Conservation (phyloP, 2,888 invertebrate species). For the Beris chalybata region DNA sequence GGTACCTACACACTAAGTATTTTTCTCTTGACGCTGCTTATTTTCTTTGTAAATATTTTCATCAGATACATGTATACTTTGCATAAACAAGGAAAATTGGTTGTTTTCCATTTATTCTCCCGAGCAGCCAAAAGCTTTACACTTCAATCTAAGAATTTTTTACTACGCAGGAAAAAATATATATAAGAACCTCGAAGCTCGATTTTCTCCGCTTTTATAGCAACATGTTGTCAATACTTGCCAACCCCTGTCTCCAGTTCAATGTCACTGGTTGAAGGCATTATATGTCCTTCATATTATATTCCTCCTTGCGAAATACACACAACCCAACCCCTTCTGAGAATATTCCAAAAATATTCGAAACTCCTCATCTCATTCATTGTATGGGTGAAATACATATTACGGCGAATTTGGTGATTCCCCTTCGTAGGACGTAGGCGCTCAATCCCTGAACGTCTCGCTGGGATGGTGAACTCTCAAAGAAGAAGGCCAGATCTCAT, state of each 20-base stretch:
- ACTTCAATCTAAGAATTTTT: no score
- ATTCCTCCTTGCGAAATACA: not conserved
- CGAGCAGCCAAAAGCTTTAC: no score
- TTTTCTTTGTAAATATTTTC: no score
- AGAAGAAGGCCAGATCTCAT: not conserved
- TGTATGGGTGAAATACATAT: no score
- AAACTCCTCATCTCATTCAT: no score
- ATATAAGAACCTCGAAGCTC: not conserved
- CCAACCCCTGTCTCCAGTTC: constrained; percentile 12
- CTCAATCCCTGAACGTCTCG: not conserved
- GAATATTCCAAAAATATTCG: no score
- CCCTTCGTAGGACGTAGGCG: not conserved
- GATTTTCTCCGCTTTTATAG: constrained; percentile 11
- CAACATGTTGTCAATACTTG: not conserved
- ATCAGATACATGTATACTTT: no score
- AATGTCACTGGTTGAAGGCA: constrained; percentile 17
- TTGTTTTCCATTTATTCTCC: no score
- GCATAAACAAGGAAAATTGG: no score
- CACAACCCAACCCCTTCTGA: not conserved
- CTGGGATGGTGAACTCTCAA: not conserved
- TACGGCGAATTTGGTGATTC: not conserved
- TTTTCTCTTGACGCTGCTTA: no score
- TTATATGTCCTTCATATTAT: not conserved
- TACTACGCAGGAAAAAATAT: no score
- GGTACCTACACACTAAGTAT: no score